Evolutionary conservation across 92 coral and sea anemone species (phyloP).

Genomic region (Bergia sp.): DNA sequence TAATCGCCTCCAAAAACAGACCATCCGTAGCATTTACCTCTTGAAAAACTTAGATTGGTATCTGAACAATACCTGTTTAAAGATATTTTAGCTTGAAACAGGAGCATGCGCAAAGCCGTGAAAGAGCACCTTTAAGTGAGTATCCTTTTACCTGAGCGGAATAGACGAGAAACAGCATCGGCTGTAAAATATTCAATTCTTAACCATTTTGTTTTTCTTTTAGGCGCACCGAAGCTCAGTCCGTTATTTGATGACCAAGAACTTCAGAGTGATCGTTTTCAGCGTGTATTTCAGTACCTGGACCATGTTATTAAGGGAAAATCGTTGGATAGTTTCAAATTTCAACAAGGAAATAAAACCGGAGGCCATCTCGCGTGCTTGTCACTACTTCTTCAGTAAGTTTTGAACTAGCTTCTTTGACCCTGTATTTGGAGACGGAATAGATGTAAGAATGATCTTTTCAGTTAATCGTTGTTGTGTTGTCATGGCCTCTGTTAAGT

Average conservation of each 20-base stretch:
- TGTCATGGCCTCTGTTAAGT: no score
- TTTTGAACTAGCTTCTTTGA: background rate
- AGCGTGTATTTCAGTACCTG: slow-evolving; percentile 84
- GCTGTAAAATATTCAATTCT: background rate
- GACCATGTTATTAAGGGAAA: slow-evolving; percentile 49
- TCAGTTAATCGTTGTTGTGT: no score
- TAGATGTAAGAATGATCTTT: no score
- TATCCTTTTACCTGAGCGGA: no score
- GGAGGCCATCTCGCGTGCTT: slow-evolving; percentile 60
- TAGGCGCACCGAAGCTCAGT: slow-evolving; percentile 1
- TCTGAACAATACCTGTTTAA: no score
- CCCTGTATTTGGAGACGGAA: background rate
- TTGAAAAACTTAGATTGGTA: no score
- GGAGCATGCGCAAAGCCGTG: no score
- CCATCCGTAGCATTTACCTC: no score
- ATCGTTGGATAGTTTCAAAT: slow-evolving; percentile 65
- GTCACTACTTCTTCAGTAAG: slow-evolving; percentile 57
- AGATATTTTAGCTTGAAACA: no score
- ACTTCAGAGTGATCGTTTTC: slow-evolving; percentile 70
- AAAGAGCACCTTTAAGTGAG: no score
- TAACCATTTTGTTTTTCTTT: background rate
- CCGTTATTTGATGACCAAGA: slow-evolving; percentile 68
- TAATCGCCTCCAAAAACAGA: no score
- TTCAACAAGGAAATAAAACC: slow-evolving; percentile 39
- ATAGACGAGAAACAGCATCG: no score